Evolutionary conservation across 1,140 invertebrate genomes (phyloP).

Genomic region (Pseudomyrmex dendroicus): DNA sequence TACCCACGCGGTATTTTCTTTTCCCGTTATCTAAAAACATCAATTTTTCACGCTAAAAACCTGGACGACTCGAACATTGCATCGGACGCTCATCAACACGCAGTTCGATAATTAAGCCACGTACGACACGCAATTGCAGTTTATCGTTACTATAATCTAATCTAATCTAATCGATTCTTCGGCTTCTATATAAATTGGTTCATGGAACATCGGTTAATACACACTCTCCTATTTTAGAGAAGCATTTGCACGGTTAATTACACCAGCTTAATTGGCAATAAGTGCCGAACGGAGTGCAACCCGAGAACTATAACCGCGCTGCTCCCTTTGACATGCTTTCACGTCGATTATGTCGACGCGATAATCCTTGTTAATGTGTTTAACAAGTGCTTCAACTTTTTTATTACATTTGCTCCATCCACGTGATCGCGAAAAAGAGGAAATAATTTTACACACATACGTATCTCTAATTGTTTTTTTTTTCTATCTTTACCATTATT

Average conservation of each 20-base stretch:
- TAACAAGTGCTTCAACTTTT: neutral
- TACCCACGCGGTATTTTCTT: neutral
- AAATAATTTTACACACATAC: too few species aligned
- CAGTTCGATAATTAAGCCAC: neutral
- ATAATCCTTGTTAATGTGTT: neutral
- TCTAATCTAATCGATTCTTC: conserved; percentile 34
- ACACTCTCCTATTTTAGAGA: conserved; percentile 14
- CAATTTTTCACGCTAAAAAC: neutral
- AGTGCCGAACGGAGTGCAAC: neutral
- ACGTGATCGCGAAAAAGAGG: neutral
- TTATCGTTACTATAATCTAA: conserved; percentile 19
- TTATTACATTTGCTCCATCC: neutral
- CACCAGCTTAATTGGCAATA: conserved; percentile 25
- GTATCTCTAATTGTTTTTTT: too few species aligned
- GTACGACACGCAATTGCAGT: conserved; percentile 3
- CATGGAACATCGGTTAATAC: neutral
- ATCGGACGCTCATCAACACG: neutral
- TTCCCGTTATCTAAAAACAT: neutral
- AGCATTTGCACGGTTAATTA: conserved; percentile 35
- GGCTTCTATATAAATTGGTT: neutral
- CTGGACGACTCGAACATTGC: neutral
- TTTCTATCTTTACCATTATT: too few species aligned
- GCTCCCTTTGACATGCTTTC: conserved; percentile 26
- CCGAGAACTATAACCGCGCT: neutral
- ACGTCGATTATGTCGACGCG: conserved; percentile 7